Evolutionary conservation across 2,888 invertebrate species (phyloP).

Genomic region (Oscheius myriophilus): DNA sequence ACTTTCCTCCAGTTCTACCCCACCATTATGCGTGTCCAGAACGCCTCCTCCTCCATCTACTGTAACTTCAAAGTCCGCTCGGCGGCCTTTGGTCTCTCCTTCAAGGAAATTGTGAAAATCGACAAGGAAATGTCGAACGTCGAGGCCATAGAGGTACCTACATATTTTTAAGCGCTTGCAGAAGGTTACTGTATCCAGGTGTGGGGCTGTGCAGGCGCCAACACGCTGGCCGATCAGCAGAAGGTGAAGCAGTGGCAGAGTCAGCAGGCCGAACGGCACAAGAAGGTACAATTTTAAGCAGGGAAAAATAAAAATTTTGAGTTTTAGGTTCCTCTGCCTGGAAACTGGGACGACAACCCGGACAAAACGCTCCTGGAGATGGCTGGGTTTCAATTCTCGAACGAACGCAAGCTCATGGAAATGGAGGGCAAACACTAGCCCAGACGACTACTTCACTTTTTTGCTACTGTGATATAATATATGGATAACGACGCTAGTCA

Average conservation of each 20-base stretch:
- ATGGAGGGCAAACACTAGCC: slow-evolving; percentile 79
- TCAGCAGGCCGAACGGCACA: slow-evolving; percentile 85
- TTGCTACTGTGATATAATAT: too few species aligned
- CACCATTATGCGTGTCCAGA: slow-evolving; percentile 31
- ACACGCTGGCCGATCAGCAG: slow-evolving; percentile 79
- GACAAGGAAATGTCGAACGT: slow-evolving; percentile 48
- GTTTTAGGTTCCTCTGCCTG: slow-evolving; percentile 80
- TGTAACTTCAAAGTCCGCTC: slow-evolving; percentile 56
- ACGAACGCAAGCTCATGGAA: slow-evolving; percentile 50
- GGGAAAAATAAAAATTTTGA: neutral
- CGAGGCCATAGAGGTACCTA: slow-evolving; percentile 44
- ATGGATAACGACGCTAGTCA: too few species aligned
- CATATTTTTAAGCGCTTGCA: too few species aligned
- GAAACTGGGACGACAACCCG: slow-evolving; percentile 94
- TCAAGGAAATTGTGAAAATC: slow-evolving; percentile 43
- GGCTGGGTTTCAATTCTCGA: slow-evolving; percentile 77
- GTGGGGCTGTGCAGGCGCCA: slow-evolving; percentile 70
- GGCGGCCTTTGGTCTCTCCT: slow-evolving; percentile 42
- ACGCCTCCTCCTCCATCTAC: slow-evolving; percentile 39
- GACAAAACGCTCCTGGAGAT: slow-evolving; percentile 89
- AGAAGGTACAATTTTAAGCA: slow-evolving; percentile 74
- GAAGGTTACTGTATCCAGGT: slow-evolving; percentile 30
- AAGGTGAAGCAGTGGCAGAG: slow-evolving; percentile 91
- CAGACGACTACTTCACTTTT: too few species aligned
- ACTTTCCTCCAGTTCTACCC: slow-evolving; percentile 40